Evolutionary conservation across 2,888 invertebrate species (phyloP), one percentile per base, ranked within the genome.

Genomic region (Epinotia brunnichana): DNA sequence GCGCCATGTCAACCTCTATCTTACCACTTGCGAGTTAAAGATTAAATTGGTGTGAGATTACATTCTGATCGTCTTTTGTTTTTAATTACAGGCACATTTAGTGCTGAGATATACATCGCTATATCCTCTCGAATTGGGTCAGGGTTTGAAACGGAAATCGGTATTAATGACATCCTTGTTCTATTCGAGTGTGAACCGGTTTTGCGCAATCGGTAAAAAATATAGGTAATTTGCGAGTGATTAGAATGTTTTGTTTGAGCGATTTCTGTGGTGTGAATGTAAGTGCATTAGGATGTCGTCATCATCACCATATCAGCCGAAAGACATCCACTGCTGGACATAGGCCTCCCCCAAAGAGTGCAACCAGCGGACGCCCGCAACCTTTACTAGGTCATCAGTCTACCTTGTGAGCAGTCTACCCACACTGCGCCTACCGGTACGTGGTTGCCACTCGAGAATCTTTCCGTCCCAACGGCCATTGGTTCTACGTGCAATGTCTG

Each of bases 111-210:
- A 48, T 24, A 64, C 70, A 66, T 62, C 48, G 67, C 64, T 70
- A 74, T 74, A 61, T 70, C 70, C 70, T 56, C 29, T 17, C 11
- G 51, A 66, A 53, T 67, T 69, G 62, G 74, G 74, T 67, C 74
- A 74, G 61, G 74, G 74, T 41, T 39, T 15, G 13, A 35, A 70
- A 70, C 66, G 74, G 70, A 70, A 56, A 74, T 67, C 21, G 15
- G 48, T 68, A 60, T 70, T 74, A 74, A 73, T 63, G 73, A 69
- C 68, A 69, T 73, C 73, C 69, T 69, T 63, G 73, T 68, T 72
- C 67, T 54, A 60, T 41, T 54, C 17, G 19, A 48, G n/a, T 39
- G 48, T 17, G 61, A 60, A 72, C 71, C 53, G 72, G 61, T 51
- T n/a, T 67, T 48, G 61, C 61, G 17, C 62, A 44, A 53, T 44